Percentiles rank a stretch among this genome's conserved stretches.
Evolutionary conservation across 2,113 vertebrate genomes (phyloP).

Genomic region (Podocnemis expansa): DNA sequence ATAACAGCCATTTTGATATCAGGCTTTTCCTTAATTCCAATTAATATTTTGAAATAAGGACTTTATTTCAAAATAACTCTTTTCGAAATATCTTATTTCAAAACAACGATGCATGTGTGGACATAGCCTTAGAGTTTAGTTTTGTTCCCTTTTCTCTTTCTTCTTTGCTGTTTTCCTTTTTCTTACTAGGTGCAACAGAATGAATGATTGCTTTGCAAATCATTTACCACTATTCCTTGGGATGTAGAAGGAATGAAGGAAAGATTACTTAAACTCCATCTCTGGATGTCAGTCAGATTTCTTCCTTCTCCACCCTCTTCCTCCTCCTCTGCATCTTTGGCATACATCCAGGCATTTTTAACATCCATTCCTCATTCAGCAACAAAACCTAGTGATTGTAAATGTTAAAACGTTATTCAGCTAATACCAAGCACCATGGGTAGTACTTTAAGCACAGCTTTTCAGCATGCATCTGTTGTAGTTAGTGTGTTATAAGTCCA

Average conservation of each 20-base stretch:
- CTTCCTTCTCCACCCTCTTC: neutral
- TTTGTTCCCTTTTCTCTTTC: neutral
- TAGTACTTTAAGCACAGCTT: neutral
- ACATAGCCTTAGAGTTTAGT: neutral
- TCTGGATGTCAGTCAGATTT: neutral
- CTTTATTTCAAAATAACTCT: too few relatives aligned
- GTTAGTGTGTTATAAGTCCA: neutral
- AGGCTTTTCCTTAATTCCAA: too few relatives aligned
- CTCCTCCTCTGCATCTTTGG: neutral
- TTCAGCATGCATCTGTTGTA: neutral
- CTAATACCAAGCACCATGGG: neutral
- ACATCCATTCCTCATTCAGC: neutral
- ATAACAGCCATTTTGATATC: too few relatives aligned
- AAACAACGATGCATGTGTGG: too few relatives aligned
- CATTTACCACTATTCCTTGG: neutral
- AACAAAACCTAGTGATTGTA: neutral
- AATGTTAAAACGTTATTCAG: neutral
- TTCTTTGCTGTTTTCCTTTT: neutral
- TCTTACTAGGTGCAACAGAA: neutral
- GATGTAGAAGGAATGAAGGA: neutral
- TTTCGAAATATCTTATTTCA: too few relatives aligned
- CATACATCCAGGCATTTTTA: neutral
- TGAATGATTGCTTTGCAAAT: neutral
- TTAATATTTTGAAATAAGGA: too few relatives aligned
- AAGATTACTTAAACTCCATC: slow-evolving; percentile 3